Percentiles rank a stretch among this genome's conserved stretches.
phyloP scores from a whole-genome alignment of 2,797 vertebrate species.

The Craterocephalus amniculus region DNA sequence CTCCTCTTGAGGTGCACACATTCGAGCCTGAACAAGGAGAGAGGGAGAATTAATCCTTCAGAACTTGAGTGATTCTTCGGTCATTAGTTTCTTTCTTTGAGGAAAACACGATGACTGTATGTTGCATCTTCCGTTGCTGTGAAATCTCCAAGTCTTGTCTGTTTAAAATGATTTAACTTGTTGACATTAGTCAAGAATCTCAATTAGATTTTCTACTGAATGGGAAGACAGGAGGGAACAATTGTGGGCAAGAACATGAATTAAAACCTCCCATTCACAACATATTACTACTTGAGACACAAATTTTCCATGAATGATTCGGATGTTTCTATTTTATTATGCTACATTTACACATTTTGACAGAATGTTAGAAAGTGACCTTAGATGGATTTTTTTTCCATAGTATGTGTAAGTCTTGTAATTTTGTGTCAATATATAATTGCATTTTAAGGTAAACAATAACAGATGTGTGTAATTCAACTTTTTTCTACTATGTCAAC shows the following conservation, averaged over 20 bases:
- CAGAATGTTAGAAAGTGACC: background rate
- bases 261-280: background rate
- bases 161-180: background rate
- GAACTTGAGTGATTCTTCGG: background rate
- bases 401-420: background rate
- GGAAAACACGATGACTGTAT: too few species aligned
- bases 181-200: background rate
- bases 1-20: slow-evolving; percentile 91
- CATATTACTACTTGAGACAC: background rate
- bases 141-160: background rate
- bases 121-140: background rate
- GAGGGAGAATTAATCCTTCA: background rate
- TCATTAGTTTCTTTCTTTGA: background rate
- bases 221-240: too few species aligned
- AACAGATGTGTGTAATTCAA: too few species aligned
- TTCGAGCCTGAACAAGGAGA: slow-evolving; percentile 85
- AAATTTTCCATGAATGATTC: too few species aligned
- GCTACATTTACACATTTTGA: background rate
- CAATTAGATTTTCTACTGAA: too few species aligned
- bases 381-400: background rate
- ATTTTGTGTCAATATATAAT: too few species aligned
- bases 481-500: too few species aligned
- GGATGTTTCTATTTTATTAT: background rate
- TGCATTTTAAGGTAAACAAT: too few species aligned
- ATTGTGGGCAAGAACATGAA: background rate